phyloP scores from a whole-genome alignment of 2,113 vertebrate genomes.

The Gobiocypris rarus region DNA sequence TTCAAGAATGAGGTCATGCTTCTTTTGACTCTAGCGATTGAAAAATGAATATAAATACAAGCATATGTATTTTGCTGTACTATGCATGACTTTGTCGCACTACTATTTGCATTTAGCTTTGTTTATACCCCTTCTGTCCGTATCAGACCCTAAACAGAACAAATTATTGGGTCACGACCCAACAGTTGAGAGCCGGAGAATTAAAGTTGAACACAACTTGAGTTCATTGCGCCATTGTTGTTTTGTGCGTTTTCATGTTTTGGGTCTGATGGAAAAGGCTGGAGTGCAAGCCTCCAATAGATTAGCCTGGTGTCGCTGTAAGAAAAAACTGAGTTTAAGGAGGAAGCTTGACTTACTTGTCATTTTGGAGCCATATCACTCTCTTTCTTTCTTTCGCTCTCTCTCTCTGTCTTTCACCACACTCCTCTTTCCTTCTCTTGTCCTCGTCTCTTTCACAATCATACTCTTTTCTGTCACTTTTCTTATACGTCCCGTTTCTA shows the following conservation, averaged over 20 bases:
- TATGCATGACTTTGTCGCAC: too few relatives aligned
- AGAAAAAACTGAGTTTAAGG: conserved; percentile 34
- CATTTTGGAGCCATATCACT: conserved; percentile 36
- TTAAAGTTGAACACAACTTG: conserved; percentile 27
- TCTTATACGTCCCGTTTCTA: conserved; percentile 1
- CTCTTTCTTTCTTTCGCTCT: background rate
- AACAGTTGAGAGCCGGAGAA: background rate
- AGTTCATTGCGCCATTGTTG: conserved; percentile 15
- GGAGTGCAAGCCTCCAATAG: conserved; percentile 26
- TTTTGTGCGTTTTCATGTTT: conserved; percentile 33
- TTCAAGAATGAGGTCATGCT: background rate
- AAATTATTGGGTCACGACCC: background rate
- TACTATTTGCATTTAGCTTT: background rate
- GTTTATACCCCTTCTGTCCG: background rate
- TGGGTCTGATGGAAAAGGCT: conserved; percentile 30
- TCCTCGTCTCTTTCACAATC: conserved; percentile 4
- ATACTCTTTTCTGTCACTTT: conserved; percentile 20
- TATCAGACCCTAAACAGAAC: background rate
- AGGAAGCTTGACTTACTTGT: conserved; percentile 54
- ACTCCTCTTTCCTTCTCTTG: background rate
- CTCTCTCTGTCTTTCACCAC: background rate
- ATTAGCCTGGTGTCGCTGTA: conserved; percentile 17
- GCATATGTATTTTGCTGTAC: too few relatives aligned
- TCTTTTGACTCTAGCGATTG: background rate
- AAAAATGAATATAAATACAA: background rate